Percentiles rank a stretch among this genome's conserved stretches.
phyloP scores from a whole-genome alignment of 2,113 vertebrate species.

The Xiphophorus couchianus region DNA sequence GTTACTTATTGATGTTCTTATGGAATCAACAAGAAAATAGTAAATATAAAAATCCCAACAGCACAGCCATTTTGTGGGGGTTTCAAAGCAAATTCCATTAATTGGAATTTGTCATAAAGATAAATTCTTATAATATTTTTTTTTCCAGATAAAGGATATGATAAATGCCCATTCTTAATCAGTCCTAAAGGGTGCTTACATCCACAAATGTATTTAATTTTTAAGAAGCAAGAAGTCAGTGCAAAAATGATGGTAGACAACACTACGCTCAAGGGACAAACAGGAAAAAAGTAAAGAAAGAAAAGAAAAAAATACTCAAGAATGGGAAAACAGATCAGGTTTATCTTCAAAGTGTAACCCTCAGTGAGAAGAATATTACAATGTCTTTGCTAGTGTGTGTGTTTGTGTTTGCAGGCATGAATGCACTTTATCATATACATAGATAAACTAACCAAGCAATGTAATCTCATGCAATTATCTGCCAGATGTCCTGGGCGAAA shows the following conservation, averaged over 20 bases:
- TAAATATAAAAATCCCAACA: too few relatives aligned
- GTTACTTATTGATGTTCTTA: too few relatives aligned
- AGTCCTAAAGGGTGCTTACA: not conserved
- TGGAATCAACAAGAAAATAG: too few relatives aligned
- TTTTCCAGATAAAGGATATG: too few relatives aligned
- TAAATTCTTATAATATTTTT: too few relatives aligned
- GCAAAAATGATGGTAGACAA: slow-evolving; percentile 17
- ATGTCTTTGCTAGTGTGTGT: slow-evolving; percentile 5
- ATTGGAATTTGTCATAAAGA: too few relatives aligned
- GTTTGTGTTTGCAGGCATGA: slow-evolving; percentile 21
- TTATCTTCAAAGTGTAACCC: not conserved
- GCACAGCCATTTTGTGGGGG: too few relatives aligned
- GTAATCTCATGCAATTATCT: slow-evolving; percentile 29
- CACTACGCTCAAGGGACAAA: not conserved
- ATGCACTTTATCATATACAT: slow-evolving; percentile 27
- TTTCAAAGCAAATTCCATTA: too few relatives aligned
- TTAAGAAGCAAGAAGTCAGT: slow-evolving; percentile 3
- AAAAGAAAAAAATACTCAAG: slow-evolving; percentile 34
- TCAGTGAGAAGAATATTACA: slow-evolving; percentile 3
- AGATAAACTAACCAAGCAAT: slow-evolving; percentile 12
- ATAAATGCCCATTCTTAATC: too few relatives aligned
- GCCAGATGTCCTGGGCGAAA: slow-evolving; percentile 4
- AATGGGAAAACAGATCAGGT: slow-evolving; percentile 37
- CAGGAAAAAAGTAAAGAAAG: slow-evolving; percentile 29
- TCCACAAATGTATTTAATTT: not conserved